Evolutionary conservation across 2,113 vertebrate genomes (phyloP).

Genomic region (Harpagus bidentatus): DNA sequence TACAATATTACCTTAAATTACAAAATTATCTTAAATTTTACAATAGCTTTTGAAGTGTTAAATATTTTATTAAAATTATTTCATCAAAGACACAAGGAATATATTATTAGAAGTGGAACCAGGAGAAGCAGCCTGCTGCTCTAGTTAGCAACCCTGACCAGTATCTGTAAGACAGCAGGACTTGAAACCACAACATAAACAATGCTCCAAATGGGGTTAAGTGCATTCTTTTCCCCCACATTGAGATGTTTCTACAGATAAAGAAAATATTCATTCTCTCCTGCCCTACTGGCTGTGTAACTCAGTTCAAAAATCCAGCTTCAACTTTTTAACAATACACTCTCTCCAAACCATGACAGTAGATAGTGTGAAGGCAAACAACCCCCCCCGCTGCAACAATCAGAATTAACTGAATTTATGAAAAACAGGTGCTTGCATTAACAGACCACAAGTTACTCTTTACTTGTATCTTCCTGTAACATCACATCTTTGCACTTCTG

Average conservation of each 20-base stretch:
- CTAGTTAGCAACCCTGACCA: neutral
- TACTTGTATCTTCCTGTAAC: neutral
- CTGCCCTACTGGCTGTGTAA: neutral
- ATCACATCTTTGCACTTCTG: neutral
- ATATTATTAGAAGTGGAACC: neutral
- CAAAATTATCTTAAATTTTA: neutral
- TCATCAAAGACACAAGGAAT: neutral
- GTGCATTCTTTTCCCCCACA: neutral
- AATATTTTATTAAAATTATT: neutral
- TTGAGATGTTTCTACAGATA: neutral
- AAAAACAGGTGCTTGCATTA: neutral
- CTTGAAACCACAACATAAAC: neutral
- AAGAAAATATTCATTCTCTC: neutral
- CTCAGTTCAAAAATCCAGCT: neutral
- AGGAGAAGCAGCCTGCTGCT: neutral
- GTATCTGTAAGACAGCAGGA: neutral
- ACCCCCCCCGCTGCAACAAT: accelerated
- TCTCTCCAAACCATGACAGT: neutral
- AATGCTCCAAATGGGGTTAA: neutral
- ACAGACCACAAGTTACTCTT: neutral
- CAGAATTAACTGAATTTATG: neutral
- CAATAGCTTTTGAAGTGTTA: neutral
- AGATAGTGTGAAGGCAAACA: neutral
- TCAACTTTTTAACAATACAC: neutral
- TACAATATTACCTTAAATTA: neutral